phyloP scores from a whole-genome alignment of 2,113 vertebrate species.

The Podocnemis expansa region DNA sequence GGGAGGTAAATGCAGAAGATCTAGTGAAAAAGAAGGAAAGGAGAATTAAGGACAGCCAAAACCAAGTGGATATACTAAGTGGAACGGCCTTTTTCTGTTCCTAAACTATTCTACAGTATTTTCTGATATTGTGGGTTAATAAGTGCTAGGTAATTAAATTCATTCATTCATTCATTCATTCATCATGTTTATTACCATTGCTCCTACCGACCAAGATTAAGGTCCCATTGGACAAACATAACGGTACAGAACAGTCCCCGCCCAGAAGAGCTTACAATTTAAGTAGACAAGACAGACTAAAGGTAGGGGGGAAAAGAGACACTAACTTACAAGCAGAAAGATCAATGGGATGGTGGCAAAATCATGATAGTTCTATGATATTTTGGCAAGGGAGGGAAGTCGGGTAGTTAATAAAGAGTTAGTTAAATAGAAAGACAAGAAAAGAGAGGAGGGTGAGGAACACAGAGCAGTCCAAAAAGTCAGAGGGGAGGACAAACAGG shows the following conservation, averaged over 20 bases:
- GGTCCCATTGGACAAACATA: not conserved
- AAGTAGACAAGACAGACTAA: not conserved
- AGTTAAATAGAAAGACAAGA: not conserved
- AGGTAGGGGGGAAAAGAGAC: not conserved
- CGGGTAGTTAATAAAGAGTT: not conserved
- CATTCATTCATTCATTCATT: not conserved
- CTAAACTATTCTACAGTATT: slow-evolving; percentile 9
- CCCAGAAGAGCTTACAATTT: not conserved
- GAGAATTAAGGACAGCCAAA: not conserved
- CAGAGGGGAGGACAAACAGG: not conserved
- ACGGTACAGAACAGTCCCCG: not conserved
- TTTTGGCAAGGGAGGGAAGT: not conserved
- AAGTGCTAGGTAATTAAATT: not conserved
- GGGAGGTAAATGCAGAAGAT: not conserved
- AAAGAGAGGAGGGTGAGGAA: not conserved
- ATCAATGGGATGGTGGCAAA: not conserved
- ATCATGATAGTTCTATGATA: not conserved
- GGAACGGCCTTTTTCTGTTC: not conserved
- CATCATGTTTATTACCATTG: not conserved
- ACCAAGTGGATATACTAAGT: not conserved
- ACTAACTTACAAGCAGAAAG: not conserved
- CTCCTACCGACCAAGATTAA: not conserved
- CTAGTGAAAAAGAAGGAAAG: not conserved
- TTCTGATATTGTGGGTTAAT: not conserved
- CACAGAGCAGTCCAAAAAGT: not conserved